Conservation (phyloP, 2,888 invertebrate genomes). For the Smittia aterrima region DNA sequence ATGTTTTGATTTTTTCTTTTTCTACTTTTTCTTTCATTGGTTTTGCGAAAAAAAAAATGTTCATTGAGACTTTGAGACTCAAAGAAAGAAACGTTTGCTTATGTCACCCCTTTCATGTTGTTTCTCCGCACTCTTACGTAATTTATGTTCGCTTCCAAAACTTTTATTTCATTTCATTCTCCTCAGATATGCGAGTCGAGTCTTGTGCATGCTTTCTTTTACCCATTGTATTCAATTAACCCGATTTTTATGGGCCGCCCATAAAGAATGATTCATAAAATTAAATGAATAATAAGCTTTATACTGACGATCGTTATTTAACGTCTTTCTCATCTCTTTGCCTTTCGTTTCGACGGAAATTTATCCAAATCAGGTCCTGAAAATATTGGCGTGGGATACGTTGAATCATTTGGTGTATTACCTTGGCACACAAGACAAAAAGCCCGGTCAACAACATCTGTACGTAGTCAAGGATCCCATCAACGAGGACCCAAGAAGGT, state of each 20-base stretch:
- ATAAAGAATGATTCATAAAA: conserved; percentile 36
- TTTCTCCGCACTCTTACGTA: too few relatives aligned
- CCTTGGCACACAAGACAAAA: conserved; percentile 74
- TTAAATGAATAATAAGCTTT: conserved; percentile 37
- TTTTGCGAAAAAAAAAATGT: too few relatives aligned
- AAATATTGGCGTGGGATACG: conserved; percentile 83
- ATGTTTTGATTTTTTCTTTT: too few relatives aligned
- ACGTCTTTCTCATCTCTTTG: not conserved
- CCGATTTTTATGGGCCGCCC: conserved; percentile 19
- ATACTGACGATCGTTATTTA: conserved; percentile 3
- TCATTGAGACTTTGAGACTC: too few relatives aligned
- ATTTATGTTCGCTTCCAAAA: too few relatives aligned
- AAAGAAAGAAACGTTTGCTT: too few relatives aligned
- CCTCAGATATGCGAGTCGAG: conserved; percentile 9
- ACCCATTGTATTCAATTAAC: conserved; percentile 38
- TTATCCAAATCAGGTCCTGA: conserved; percentile 51
- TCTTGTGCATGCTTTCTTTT: conserved; percentile 24
- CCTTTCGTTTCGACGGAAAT: not conserved
- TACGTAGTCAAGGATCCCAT: conserved; percentile 79
- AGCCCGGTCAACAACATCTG: conserved; percentile 82
- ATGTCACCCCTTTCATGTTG: too few relatives aligned
- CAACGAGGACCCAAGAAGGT: conserved; percentile 65
- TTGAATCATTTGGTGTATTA: conserved; percentile 76
- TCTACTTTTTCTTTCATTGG: too few relatives aligned
- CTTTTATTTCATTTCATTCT: not conserved